Evolutionary conservation across 2,797 vertebrate species (phyloP).

Genomic region (Lerista edwardsae): DNA sequence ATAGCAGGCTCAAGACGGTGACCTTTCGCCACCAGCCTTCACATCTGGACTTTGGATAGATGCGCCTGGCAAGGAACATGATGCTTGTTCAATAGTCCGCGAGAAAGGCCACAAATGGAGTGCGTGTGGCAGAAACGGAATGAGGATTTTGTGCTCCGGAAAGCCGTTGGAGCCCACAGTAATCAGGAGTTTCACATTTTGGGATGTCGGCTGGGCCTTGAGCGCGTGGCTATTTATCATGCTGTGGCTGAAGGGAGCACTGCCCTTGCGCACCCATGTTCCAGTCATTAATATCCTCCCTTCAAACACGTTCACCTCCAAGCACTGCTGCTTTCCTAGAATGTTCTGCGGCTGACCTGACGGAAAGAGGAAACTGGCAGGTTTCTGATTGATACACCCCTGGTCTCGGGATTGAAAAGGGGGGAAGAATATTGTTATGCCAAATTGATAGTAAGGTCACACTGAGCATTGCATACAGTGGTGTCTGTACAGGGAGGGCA

Average conservation of each 20-base stretch:
- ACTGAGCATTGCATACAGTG: too few relatives aligned
- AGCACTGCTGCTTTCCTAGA: neutral
- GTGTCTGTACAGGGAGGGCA: too few relatives aligned
- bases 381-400: neutral
- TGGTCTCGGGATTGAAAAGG: too few relatives aligned
- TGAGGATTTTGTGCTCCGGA: neutral
- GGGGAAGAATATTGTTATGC: too few relatives aligned
- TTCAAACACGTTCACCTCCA: too few relatives aligned
- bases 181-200: neutral
- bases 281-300: neutral
- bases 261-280: neutral
- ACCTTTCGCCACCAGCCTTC: neutral
- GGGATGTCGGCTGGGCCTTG: neutral
- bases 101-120: neutral
- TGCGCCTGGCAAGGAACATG: neutral
- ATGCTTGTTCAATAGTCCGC: neutral
- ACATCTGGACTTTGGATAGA: neutral
- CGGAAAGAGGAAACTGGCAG: neutral
- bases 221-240: constrained; percentile 19
- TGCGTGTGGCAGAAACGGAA: neutral
- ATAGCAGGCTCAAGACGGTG: neutral
- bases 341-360: neutral
- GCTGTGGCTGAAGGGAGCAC: neutral
- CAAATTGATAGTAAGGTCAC: too few relatives aligned
- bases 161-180: neutral